Conservation (phyloP, 2,113 vertebrate species). For the Xerus inauris region DNA sequence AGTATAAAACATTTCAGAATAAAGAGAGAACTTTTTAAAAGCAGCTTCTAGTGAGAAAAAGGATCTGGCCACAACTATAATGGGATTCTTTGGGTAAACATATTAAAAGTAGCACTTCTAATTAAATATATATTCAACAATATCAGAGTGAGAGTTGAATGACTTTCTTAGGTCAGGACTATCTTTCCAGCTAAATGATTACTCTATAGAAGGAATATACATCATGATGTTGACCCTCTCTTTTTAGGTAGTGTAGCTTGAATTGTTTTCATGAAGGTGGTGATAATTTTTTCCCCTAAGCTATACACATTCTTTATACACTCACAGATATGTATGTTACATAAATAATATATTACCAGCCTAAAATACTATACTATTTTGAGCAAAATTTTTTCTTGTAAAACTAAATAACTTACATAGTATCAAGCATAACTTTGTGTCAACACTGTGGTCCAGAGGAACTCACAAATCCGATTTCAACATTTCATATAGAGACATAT, state of each 20-base stretch:
- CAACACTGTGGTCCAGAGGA: neutral
- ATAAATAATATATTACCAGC: neutral
- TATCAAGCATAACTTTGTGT: neutral
- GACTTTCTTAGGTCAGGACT: neutral
- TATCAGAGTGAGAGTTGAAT: neutral
- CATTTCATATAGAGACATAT: neutral
- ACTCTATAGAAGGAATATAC: neutral
- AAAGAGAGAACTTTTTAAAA: neutral
- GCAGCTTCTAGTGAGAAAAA: neutral
- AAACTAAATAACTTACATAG: neutral
- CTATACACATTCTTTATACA: neutral
- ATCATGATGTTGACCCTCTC: neutral
- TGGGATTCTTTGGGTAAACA: neutral
- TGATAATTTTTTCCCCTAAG: neutral
- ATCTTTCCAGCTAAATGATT: conserved; percentile 17
- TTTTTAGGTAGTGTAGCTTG: neutral
- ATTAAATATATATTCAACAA: neutral
- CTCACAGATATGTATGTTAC: neutral
- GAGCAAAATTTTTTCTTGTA: neutral
- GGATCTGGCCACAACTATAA: neutral
- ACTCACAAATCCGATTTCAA: neutral
- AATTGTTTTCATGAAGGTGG: neutral
- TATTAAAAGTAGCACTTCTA: neutral
- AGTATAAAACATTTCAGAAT: neutral
- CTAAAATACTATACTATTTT: neutral